Conservation (phyloP, 2,797 vertebrate genomes). For the Peromyscus attwateri region DNA sequence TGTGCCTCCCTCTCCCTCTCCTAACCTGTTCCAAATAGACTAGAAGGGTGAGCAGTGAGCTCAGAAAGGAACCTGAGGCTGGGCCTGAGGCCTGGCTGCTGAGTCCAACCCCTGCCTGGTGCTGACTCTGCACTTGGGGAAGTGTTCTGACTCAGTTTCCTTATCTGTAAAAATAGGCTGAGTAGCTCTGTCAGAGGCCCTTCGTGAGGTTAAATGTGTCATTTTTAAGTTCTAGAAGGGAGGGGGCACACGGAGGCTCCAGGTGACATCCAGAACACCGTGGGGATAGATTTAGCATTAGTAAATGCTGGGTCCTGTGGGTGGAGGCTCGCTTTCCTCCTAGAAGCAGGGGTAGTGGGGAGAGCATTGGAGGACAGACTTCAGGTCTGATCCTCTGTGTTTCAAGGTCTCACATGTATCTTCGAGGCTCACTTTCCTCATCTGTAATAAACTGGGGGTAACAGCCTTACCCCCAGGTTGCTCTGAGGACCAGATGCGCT, state of each 20-base stretch:
- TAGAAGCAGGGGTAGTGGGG: neutral
- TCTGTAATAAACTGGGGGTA: neutral
- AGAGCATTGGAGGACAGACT: neutral
- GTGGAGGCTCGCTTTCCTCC: neutral
- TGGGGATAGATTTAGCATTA: neutral
- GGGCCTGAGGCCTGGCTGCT: neutral
- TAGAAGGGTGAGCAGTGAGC: neutral
- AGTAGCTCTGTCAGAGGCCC: neutral
- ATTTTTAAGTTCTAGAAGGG: neutral
- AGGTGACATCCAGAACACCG: neutral
- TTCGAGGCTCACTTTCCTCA: neutral
- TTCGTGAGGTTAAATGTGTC: neutral
- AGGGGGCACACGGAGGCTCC: neutral
- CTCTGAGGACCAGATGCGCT: neutral
- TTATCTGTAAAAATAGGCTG: neutral
- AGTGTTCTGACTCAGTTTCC: neutral
- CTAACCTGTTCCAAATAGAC: neutral
- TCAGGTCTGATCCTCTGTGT: neutral
- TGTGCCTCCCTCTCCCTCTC: constrained; percentile 64
- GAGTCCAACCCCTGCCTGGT: neutral
- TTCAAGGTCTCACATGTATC: neutral
- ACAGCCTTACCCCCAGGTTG: no score
- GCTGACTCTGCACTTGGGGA: neutral
- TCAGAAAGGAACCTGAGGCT: neutral
- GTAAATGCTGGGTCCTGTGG: neutral